These are phyloP conservation scores for Argya squamiceps DNA, from an alignment of 2,797 vertebrate species.

Conservation along the genomic window DNA sequence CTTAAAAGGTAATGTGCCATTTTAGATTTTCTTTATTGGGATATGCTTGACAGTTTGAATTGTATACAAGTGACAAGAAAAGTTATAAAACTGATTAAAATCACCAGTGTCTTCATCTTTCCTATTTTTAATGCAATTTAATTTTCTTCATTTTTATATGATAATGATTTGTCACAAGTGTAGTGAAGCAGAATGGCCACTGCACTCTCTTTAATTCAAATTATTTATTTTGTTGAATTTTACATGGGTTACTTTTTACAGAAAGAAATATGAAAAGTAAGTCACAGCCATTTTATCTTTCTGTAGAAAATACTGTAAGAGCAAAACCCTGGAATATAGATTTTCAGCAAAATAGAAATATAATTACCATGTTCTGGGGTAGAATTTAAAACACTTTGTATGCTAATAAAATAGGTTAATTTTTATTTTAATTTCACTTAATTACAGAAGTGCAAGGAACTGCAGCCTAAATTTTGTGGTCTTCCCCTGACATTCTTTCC, in stretches of 20 bases:
- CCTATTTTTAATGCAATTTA: neutral
- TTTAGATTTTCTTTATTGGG: neutral
- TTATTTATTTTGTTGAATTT: neutral
- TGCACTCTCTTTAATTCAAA: neutral
- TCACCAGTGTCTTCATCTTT: neutral
- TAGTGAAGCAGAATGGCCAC: neutral
- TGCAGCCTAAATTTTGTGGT: neutral
- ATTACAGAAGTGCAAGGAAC: neutral
- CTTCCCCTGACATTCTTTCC: neutral
- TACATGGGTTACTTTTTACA: neutral
- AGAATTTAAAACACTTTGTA: neutral
- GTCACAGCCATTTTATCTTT: neutral
- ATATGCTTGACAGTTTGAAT: neutral
- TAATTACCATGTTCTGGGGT: fast-evolving
- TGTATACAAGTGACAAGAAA: neutral
- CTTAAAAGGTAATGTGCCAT: neutral
- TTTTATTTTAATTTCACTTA: neutral
- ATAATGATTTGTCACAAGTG: neutral
- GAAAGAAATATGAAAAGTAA: neutral
- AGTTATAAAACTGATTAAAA: neutral
- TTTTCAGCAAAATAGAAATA: neutral
- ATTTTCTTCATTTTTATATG: neutral
- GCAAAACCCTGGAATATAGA: neutral
- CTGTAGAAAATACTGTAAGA: neutral
- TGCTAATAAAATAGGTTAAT: fast-evolving